Conservation (phyloP, 2,888 invertebrate species). For the Netelia inedita region DNA sequence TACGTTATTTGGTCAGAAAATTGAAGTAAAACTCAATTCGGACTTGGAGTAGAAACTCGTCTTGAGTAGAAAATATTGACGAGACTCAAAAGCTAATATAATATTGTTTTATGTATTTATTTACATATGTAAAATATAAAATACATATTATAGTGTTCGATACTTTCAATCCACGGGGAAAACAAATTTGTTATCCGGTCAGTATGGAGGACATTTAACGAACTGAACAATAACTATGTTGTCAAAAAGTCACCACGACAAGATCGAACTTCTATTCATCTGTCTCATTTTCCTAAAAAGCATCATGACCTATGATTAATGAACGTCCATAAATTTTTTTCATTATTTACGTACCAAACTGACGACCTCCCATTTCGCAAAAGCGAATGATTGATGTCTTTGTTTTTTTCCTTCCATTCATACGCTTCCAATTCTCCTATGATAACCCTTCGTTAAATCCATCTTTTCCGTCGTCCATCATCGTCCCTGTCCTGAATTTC, state of each 20-base stretch:
- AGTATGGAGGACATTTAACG: background rate
- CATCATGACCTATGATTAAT: background rate
- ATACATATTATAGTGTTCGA: background rate
- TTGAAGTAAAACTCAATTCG: background rate
- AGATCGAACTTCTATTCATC: background rate
- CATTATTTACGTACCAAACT: background rate
- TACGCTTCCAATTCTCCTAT: background rate
- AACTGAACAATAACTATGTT: background rate
- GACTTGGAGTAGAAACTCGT: background rate
- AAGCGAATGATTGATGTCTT: slow-evolving; percentile 37
- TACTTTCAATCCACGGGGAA: background rate
- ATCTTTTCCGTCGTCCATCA: slow-evolving; percentile 19
- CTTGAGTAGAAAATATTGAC: too few relatives aligned
- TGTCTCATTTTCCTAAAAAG: background rate
- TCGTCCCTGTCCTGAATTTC: slow-evolving; percentile 5
- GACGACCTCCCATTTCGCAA: background rate
- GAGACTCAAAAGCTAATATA: too few relatives aligned
- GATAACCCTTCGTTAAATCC: slow-evolving; percentile 2
- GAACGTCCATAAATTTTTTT: background rate
- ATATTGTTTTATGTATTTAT: too few relatives aligned
- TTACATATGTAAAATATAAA: too few relatives aligned
- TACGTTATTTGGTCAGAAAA: background rate
- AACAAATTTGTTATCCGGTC: background rate
- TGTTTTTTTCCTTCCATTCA: slow-evolving; percentile 13
- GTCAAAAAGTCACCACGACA: background rate